These are phyloP conservation scores for Pseudochirops corinnae DNA, from an alignment of 2,797 vertebrate species.

Conservation along the genomic window DNA sequence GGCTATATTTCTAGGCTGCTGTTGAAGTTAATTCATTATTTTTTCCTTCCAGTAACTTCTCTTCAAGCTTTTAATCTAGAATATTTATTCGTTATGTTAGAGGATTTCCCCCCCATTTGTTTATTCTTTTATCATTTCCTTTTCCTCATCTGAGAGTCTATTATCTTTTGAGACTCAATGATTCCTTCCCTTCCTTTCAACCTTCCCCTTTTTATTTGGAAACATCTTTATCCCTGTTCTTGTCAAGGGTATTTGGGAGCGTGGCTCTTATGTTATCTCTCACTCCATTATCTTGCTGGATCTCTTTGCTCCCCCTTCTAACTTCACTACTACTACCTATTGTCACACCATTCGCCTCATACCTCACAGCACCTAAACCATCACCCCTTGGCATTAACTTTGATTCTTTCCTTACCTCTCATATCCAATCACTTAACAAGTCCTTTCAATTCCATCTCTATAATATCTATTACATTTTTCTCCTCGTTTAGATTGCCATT, in stretches of 20 bases:
- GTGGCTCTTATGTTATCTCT: neutral
- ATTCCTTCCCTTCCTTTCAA: neutral
- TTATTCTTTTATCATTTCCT: neutral
- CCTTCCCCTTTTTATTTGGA: neutral
- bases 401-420: neutral
- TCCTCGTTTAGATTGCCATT: neutral
- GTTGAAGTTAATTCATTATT: neutral
- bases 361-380: no score
- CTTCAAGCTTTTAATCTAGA: neutral
- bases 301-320: neutral
- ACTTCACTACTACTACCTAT: neutral
- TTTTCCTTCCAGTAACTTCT: neutral
- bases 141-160: neutral
- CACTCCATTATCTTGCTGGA: neutral
- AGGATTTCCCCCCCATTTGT: neutral
- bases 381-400: neutral
- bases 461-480: neutral
- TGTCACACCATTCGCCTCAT: neutral
- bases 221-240: neutral
- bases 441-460: neutral
- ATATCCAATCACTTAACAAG: neutral
- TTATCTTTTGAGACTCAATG: neutral
- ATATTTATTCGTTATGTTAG: neutral
- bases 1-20: neutral
- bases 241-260: neutral